Evolutionary conservation across 1,140 invertebrate species (phyloP), one percentile per base, ranked within the genome.

Genomic region (Zaprionus capensis): DNA sequence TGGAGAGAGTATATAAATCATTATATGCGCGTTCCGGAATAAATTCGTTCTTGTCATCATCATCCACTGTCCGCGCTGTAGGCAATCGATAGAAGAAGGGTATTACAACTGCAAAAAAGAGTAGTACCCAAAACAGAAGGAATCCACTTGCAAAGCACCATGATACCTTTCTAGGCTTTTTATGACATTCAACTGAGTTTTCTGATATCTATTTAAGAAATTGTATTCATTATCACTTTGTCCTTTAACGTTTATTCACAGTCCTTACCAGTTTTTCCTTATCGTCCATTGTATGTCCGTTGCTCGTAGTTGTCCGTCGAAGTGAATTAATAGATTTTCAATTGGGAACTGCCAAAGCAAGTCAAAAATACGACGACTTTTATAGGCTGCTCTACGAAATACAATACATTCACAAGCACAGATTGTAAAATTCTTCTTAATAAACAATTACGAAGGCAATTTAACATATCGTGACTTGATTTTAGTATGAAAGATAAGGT

Each of bases 1-100:
- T 94, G 3, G 95, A 96, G 64, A 97, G 93, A 78, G 95, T 94
- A 20, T 94, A 88, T 15, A 97, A 93, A 78, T 95, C 68, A n/a
- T 75, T 62, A 58, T 87, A 71, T 0, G 92, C 90, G 26, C 87
- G 80, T 63, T 92, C 90, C 0, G 79, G 79, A 67, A 92, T 82
- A 53, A 92, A 92, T 28, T 73, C 53, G 12, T 80, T 77, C 15
- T 71, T 71, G 2, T 66, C 51, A 4, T 22, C 22, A 20, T 63
- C 41, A 31, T 90, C 87, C 0, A 90, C 51, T 7, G 61, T 81
- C 5, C 78, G 7, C n/a, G 74, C 80, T 2, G 77, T 56, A 5
- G 91, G 91, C 5, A 92, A 51, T 3, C 76, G 67, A 28, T 78
- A 65, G 28, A 81, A 90, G 11, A 87, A 65, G 7, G 91, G 91